Percentiles rank a stretch among this genome's conserved stretches.
Evolutionary conservation across 2,797 vertebrate species (phyloP).

Genomic region (Adelosebastes latens): DNA sequence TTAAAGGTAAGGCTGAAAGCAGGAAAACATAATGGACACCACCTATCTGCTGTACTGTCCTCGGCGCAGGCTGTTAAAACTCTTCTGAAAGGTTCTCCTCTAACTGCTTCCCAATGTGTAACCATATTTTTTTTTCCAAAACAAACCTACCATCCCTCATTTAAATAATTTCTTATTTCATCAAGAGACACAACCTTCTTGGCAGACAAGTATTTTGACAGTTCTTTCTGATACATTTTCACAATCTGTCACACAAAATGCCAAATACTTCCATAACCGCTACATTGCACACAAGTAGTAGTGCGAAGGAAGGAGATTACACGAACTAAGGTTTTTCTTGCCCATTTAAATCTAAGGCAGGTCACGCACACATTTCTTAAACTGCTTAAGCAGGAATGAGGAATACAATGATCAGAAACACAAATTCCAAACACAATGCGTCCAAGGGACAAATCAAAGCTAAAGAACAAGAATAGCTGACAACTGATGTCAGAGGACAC

Average conservation of each 20-base stretch:
- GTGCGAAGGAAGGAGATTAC: neutral
- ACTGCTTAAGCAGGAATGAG: neutral
- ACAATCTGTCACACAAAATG: neutral
- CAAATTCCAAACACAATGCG: neutral
- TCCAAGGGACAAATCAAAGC: neutral
- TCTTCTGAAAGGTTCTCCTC: neutral
- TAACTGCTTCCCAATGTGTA: neutral
- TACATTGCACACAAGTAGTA: neutral
- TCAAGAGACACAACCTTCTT: neutral
- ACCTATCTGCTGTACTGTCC: neutral
- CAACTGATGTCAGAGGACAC: neutral
- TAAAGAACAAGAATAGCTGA: neutral
- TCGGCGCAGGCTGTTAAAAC: neutral
- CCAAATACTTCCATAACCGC: neutral
- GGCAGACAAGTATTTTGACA: neutral
- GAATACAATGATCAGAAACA: neutral
- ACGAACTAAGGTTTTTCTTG: neutral
- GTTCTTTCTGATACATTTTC: neutral
- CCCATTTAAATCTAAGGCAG: neutral
- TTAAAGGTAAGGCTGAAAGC: neutral
- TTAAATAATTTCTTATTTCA: neutral
- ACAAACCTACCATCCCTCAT: neutral
- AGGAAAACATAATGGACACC: neutral
- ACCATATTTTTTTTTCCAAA: neutral
- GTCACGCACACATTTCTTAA: neutral